Evolutionary conservation across 2,888 invertebrate species (phyloP), one percentile per base, ranked within the genome.

Genomic region (Dryococelus australis): DNA sequence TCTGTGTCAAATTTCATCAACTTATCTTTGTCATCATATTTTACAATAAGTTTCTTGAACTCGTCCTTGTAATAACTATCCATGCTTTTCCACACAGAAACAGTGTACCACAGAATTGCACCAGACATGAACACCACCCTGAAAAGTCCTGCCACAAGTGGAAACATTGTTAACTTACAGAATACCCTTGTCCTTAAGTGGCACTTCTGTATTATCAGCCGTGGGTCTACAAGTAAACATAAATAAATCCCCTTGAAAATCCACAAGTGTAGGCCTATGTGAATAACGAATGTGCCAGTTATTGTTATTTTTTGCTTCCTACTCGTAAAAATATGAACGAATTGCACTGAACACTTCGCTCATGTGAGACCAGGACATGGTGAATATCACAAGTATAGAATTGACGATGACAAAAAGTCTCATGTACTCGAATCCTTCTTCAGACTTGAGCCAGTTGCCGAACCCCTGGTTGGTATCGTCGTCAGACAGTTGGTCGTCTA

Each of bases 381-480:
- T 95, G 24, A 96, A 92, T 88, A 97, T 94, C 89, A 97, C 93
- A 88, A 96, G 94, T 84, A 97, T 91, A 43, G 96, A 95, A 92
- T 97, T 97, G 81, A 96, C 95, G 88, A 97, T 93, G 35, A 97
- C 96, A 91, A 97, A 97, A n/a, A 97, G 92, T 92, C 95, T 95
- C 95, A 97, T 95, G 92, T 95, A 96, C 91, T 96, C 96, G 89
- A 95, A 92, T 84, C 96, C 96, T 89, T 95, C 94, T 89, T 94
- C 93, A 90, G 95, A 94, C 89, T 92, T 91, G 26, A 89, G 86
- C 89, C 89, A 89, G 85, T 88, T 87, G 28, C 89, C 86, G 85
- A 89, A 89, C 10, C 89, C 89, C 47, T 87, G 87, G 86, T 88
- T 89, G 26, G 84, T 43, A 26, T 89, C 89, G 26, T 87, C 86